These are phyloP conservation scores for Brienomyrus longianalis DNA, from an alignment of 2,113 vertebrate species.

Conservation along the genomic window DNA sequence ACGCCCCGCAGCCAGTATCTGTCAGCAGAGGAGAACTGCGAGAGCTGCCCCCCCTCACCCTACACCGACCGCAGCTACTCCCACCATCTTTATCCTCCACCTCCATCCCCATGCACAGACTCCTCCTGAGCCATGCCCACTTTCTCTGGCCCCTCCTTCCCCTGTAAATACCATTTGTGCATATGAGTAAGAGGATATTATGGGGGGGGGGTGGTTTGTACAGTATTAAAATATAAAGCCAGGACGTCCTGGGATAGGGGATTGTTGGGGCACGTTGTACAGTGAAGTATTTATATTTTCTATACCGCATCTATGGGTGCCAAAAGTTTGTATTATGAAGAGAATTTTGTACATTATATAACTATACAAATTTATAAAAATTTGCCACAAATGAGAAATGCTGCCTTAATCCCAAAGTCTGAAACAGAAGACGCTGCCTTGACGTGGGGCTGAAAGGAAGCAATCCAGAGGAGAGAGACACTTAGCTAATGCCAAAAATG, in stretches of 20 bases:
- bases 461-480: conserved; percentile 48
- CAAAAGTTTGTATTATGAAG: conserved; percentile 83
- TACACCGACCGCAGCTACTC: conserved; percentile 95
- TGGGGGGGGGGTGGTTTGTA: conserved; percentile 74
- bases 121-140: conserved; percentile 71
- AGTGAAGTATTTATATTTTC: conserved; percentile 98
- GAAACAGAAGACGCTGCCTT: conserved; percentile 53
- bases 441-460: conserved; percentile 52
- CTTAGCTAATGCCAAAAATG: conserved; percentile 75
- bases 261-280: conserved; percentile 22
- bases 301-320: conserved; percentile 85
- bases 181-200: conserved; percentile 52
- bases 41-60: conserved; percentile 92
- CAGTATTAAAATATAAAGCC: conserved; percentile 52
- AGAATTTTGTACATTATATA: conserved; percentile 68
- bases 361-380: conserved; percentile 63
- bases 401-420: conserved; percentile 82
- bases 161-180: conserved; percentile 74
- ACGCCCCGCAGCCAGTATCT: conserved; percentile 94
- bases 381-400: conserved; percentile 45
- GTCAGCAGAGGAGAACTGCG: conserved; percentile 94
- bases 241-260: neutral
- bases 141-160: conserved; percentile 38
- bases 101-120: conserved; percentile 92
- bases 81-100: conserved; percentile 90